Conservation (phyloP, 2,113 vertebrate genomes). For the Bufo gargarizans region DNA sequence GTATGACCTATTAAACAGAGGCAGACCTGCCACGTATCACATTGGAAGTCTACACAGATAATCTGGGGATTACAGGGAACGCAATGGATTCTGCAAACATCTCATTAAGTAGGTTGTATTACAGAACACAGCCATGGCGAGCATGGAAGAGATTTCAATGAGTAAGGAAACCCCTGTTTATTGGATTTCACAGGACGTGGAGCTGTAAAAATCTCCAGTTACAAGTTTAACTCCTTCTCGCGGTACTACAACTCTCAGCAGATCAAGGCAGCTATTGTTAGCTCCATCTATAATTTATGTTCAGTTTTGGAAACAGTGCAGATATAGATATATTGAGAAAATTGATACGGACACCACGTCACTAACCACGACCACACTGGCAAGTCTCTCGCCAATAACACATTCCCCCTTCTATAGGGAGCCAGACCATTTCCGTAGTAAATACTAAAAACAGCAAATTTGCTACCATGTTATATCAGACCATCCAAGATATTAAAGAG, state of each 20-base stretch:
- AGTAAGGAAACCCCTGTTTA: constrained; percentile 34
- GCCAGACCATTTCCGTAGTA: too few species aligned
- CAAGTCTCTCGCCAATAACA: too few species aligned
- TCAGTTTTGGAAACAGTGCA: too few species aligned
- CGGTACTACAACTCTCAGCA: neutral
- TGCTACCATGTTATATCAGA: too few species aligned
- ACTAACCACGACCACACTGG: too few species aligned
- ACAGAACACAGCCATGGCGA: neutral
- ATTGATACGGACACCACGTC: too few species aligned
- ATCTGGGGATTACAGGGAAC: constrained; percentile 33
- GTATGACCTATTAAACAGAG: neutral
- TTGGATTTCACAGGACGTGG: neutral
- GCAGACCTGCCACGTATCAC: constrained; percentile 44
- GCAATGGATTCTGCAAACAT: constrained; percentile 38
- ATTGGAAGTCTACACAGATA: constrained; percentile 13
- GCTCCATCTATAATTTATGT: too few species aligned
- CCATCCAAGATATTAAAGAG: too few species aligned
- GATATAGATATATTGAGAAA: too few species aligned
- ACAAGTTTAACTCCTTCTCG: neutral
- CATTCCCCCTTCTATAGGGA: too few species aligned
- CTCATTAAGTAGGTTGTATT: constrained; percentile 49
- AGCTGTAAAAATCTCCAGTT: neutral
- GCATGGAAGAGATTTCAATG: constrained; percentile 48
- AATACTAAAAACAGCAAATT: too few species aligned
- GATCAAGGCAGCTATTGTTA: neutral